Conservation (phyloP, 2,888 invertebrate genomes). For the Chaetoderma sp. region DNA sequence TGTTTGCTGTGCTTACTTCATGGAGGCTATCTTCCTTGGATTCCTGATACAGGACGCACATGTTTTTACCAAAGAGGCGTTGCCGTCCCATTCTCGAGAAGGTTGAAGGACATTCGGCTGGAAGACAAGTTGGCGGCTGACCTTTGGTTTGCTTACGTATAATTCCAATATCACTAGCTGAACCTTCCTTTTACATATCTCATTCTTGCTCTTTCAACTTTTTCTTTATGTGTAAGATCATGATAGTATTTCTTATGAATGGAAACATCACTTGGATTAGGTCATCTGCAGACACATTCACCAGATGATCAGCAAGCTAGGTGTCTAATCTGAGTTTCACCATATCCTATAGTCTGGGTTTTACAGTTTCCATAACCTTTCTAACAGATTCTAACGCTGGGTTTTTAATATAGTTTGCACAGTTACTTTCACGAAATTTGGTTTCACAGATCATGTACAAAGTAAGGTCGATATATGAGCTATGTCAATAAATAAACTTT, state of each 20-base stretch:
- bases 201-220: neutral
- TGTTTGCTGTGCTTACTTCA: neutral
- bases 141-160: neutral
- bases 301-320: neutral
- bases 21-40: neutral
- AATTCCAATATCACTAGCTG: too few relatives aligned
- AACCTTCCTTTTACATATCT: neutral
- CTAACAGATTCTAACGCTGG: neutral
- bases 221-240: neutral
- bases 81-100: neutral
- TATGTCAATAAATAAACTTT: too few relatives aligned
- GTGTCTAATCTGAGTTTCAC: neutral
- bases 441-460: neutral
- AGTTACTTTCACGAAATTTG: neutral
- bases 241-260: neutral
- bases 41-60: neutral
- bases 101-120: constrained; percentile 13
- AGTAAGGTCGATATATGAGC: neutral
- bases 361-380: neutral
- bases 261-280: neutral
- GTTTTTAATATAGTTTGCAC: neutral
- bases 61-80: neutral
- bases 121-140: neutral
- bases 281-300: neutral
- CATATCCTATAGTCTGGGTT: neutral